Conservation (phyloP, 2,888 invertebrate genomes). For the Acronicta leporina region DNA sequence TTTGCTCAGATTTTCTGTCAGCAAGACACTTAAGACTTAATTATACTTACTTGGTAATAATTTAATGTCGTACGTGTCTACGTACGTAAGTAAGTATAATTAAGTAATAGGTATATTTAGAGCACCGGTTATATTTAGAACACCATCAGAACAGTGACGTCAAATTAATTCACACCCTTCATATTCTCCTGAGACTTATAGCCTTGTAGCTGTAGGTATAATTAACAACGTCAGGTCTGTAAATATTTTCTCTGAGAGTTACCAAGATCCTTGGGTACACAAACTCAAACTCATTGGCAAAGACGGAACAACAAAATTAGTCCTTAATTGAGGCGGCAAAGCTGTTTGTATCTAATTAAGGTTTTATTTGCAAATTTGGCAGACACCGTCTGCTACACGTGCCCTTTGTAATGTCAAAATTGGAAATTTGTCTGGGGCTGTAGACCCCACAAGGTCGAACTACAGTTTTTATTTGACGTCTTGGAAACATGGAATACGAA, state of each 20-base stretch:
- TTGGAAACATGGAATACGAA: constrained; percentile 28
- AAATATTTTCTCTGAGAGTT: constrained; percentile 25
- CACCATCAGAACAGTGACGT: constrained; percentile 11
- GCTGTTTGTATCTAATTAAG: constrained; percentile 66
- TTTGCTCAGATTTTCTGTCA: constrained; percentile 38
- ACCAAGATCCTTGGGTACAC: constrained; percentile 22
- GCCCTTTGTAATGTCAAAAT: constrained; percentile 1
- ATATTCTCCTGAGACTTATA: constrained; percentile 10
- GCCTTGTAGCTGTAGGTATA: too few relatives aligned
- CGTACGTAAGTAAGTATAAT: too few relatives aligned
- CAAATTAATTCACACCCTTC: constrained; percentile 12
- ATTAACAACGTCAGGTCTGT: constrained; percentile 15
- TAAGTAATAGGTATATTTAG: constrained; percentile 24
- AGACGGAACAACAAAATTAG: constrained; percentile 54
- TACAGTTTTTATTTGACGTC: constrained; percentile 40
- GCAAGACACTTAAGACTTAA: too few relatives aligned
- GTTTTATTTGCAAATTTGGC: constrained; percentile 58
- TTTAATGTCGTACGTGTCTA: too few relatives aligned
- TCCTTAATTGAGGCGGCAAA: constrained; percentile 56
- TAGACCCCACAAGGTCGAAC: constrained; percentile 22
- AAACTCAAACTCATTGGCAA: constrained; percentile 8
- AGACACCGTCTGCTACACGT: constrained; percentile 16
- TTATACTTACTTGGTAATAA: too few relatives aligned
- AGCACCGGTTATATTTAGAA: constrained; percentile 9
- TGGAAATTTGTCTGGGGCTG: constrained; percentile 15